Evolutionary conservation across 2,888 invertebrate species (phyloP), one percentile per base, ranked within the genome.

Genomic region (Cataglyphis altisquamis): DNA sequence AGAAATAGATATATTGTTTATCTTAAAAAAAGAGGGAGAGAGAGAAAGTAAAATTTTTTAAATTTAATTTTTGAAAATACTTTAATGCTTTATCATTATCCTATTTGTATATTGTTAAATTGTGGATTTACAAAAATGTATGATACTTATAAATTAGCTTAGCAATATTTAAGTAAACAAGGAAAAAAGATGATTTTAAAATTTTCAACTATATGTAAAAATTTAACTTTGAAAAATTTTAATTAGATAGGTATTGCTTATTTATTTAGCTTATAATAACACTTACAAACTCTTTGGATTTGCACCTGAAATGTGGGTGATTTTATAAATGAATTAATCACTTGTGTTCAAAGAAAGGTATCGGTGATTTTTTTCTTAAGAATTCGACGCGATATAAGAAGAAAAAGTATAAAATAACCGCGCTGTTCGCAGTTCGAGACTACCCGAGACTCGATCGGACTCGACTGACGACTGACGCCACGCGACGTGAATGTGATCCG

Each of bases 401-500:
- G 9, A 67, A 39, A 15, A 25, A 36, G 10, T 25, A 15, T 72
- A 63, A 63, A n/a, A n/a, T 21, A 18, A 41, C 9, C 5, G 5
- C 12, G 25, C 21, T 1, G 32, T 45, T 1, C 15, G n/a, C 29
- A 15, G 12, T 4, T 52, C 75, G 52, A 62, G 21, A 1, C 12
- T 64, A 32, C 21, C 36, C 36, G 64, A 77, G 67, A 67, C 66
- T 77, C 75, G 75, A 55, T 18, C 66, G 75, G 21, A 73, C 60
- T 70, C 70, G 55, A 70, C 52, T 55, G 55, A 67, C 77, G 57
- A 15, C 67, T 67, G 66, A 67, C 66, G 66, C 55, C 57, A 57
- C 57, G 68, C 77, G 68, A 67, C 10, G n/a, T 48, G 60, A 80
- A 32, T 45, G 57, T 70, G 68, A 57, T 72, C 45, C 60, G 45